These are phyloP conservation scores for Numenius arquata DNA, from an alignment of 2,113 vertebrate species.

Conservation along the genomic window DNA sequence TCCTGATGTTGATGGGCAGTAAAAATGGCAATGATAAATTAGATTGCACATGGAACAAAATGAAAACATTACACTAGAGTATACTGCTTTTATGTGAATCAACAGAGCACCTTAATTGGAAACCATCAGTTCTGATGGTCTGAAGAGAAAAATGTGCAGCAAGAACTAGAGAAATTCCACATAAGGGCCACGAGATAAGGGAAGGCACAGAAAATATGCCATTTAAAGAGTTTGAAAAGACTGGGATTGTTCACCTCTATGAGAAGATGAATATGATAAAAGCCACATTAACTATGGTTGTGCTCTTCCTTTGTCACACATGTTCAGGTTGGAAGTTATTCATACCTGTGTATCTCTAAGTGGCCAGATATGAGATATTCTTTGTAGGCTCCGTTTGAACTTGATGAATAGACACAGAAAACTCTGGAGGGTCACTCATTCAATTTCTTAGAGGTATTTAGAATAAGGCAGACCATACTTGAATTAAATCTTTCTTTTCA, in stretches of 20 bases:
- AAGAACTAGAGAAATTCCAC: not conserved
- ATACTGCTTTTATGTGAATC: not conserved
- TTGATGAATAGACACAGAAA: not conserved
- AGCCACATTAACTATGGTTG: not conserved
- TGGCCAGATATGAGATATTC: not conserved
- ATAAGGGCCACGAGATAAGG: not conserved
- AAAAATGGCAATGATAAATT: not conserved
- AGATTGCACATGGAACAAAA: not conserved
- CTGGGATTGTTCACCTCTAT: not conserved
- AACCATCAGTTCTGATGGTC: not conserved
- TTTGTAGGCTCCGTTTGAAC: not conserved
- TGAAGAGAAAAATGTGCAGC: not conserved
- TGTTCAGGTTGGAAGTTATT: not conserved
- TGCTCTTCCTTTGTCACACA: not conserved
- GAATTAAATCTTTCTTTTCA: not conserved
- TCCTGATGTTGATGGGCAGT: not conserved
- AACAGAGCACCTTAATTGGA: not conserved
- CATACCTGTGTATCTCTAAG: not conserved
- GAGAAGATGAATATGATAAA: not conserved
- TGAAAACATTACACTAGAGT: not conserved
- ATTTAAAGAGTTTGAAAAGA: not conserved
- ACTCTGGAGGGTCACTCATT: not conserved
- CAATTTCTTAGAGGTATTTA: not conserved
- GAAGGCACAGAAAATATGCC: not conserved
- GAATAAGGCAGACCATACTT: not conserved